A percentile compares a stretch with the other conserved stretches of the same genome.
Conservation (phyloP, 1,140 invertebrate species). For the Drosophila kanapiae region DNA sequence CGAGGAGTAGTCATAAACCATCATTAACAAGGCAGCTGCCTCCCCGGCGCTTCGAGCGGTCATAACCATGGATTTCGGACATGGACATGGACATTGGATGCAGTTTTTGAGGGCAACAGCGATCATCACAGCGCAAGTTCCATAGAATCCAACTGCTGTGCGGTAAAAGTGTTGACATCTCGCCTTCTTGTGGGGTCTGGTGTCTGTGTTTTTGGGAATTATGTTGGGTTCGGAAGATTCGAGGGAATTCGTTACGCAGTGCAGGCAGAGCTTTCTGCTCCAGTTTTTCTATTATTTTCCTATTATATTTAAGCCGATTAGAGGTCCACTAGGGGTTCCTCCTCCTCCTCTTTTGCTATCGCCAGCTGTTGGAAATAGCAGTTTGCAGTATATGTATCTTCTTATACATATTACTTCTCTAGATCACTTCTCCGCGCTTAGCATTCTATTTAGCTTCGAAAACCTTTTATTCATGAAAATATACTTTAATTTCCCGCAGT, state of each 20-base stretch:
- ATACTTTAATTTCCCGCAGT: not conserved
- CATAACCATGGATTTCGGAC: slow-evolving; percentile 23
- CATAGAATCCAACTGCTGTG: slow-evolving; percentile 62
- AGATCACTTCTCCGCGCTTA: not conserved
- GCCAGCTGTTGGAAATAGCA: slow-evolving; percentile 5
- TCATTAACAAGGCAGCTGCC: slow-evolving; percentile 68
- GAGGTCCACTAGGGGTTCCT: slow-evolving; percentile 4
- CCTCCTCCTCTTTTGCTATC: not conserved
- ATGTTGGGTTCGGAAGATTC: slow-evolving; percentile 42
- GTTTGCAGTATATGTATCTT: slow-evolving; percentile 1
- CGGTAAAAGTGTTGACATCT: slow-evolving; percentile 70
- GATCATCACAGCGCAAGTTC: slow-evolving; percentile 58
- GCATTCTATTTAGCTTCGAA: not conserved
- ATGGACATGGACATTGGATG: slow-evolving; percentile 33
- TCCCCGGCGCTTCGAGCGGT: slow-evolving; percentile 29
- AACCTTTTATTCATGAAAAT: not conserved
- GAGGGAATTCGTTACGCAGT: slow-evolving; percentile 34
- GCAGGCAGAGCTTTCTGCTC: slow-evolving; percentile 49
- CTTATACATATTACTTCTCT: too few species aligned
- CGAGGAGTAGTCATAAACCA: slow-evolving; percentile 66
- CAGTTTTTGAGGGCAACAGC: slow-evolving; percentile 47
- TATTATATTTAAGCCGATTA: slow-evolving; percentile 62
- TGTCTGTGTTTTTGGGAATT: slow-evolving; percentile 63
- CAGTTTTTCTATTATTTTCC: slow-evolving; percentile 20
- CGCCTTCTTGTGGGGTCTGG: slow-evolving; percentile 67